phyloP scores from a whole-genome alignment of 2,797 vertebrate species.

The Protosalanx chinensis region DNA sequence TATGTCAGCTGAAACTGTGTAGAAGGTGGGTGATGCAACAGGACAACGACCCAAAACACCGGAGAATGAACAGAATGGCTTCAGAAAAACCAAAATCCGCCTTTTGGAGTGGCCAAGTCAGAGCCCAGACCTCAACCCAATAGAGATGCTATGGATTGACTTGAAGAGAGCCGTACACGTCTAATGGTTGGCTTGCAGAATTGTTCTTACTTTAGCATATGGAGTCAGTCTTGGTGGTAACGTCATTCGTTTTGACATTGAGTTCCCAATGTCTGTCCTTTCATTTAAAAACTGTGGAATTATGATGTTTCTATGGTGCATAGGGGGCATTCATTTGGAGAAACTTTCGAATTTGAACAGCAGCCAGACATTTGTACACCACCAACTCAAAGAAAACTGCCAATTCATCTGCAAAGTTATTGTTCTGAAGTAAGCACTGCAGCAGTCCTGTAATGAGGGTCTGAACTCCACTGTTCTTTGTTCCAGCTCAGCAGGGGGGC shows the following conservation, averaged over 20 bases:
- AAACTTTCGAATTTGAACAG: conserved; percentile 48
- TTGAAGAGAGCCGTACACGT: background rate
- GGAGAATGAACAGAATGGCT: no score
- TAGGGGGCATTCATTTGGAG: conserved; percentile 65
- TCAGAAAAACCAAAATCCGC: no score
- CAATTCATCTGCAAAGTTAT: conserved; percentile 52
- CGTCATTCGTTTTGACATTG: conserved; percentile 16
- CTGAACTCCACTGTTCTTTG: conserved; percentile 59
- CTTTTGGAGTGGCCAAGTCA: no score
- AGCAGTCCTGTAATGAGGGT: conserved; percentile 66
- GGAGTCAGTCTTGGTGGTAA: conserved; percentile 24
- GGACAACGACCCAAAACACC: no score
- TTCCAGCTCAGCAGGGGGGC: conserved; percentile 55
- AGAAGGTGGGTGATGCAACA: no score
- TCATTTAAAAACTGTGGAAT: no score
- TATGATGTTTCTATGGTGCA: conserved; percentile 54
- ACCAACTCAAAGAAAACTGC: conserved; percentile 43
- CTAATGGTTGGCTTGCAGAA: conserved; percentile 40
- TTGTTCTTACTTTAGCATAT: conserved; percentile 6
- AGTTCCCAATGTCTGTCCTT: no score
- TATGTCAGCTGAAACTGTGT: no score
- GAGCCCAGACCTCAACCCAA: no score
- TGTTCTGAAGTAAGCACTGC: conserved; percentile 63
- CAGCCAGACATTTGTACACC: conserved; percentile 63
- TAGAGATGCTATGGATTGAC: no score